Percentiles rank a stretch among this genome's conserved stretches.
phyloP scores from a whole-genome alignment of 2,797 vertebrate species.

The Premnoplex brunnescens region DNA sequence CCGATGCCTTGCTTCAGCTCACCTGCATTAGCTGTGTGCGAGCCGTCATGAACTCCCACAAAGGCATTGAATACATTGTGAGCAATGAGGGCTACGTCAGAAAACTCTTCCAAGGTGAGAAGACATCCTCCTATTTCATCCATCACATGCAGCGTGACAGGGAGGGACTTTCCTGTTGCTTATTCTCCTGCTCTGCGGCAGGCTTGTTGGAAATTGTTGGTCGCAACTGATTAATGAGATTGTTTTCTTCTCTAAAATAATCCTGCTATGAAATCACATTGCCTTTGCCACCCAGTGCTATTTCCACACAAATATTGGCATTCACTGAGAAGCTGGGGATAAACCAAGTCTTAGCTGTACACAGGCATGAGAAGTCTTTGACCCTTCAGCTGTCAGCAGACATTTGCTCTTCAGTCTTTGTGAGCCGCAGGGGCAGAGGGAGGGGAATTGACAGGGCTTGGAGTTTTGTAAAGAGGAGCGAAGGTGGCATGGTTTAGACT shows the following conservation, averaged over 20 bases:
- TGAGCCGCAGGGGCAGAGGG: neutral
- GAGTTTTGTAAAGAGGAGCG: neutral
- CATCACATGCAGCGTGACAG: rapidly evolving
- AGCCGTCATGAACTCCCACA: slow-evolving; percentile 92
- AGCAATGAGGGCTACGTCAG: slow-evolving; percentile 93
- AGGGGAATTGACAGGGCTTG: neutral
- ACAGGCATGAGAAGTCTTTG: rapidly evolving
- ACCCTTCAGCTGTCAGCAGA: neutral
- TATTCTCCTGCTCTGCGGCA: neutral
- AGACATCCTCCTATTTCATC: neutral
- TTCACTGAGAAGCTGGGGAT: neutral
- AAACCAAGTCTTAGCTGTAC: neutral
- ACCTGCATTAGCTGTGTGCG: slow-evolving; percentile 94
- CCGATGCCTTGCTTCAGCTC: slow-evolving; percentile 93
- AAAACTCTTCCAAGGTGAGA: slow-evolving; percentile 93
- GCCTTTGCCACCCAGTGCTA: neutral
- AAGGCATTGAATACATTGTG: slow-evolving; percentile 93
- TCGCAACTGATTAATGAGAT: neutral
- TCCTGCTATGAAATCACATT: neutral
- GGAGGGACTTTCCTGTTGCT: neutral
- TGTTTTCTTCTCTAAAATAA: neutral
- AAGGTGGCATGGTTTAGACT: neutral
- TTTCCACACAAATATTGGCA: neutral
- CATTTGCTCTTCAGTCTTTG: neutral
- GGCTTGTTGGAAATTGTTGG: neutral